Evolutionary conservation across 2,888 invertebrate genomes (phyloP).

Genomic region (Iphiclides podalirius): DNA sequence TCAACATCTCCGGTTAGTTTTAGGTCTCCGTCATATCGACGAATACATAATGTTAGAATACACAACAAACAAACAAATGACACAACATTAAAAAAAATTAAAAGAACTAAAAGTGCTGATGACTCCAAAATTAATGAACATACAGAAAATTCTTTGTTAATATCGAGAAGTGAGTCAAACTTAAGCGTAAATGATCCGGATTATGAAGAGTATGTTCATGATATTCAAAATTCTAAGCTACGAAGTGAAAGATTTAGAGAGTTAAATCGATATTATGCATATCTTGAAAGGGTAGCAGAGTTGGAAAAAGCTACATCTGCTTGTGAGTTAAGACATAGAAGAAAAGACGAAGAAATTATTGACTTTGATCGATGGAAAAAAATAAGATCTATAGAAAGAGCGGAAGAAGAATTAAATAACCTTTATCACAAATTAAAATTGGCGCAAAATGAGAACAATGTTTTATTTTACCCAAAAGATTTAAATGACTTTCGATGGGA

Average conservation of each 20-base stretch:
- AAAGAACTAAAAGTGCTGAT: constrained; percentile 84
- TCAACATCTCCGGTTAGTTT: constrained; percentile 80
- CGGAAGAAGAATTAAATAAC: constrained; percentile 89
- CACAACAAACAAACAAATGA: constrained; percentile 58
- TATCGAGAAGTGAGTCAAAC: constrained; percentile 63
- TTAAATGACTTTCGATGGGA: constrained; percentile 88
- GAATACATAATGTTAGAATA: constrained; percentile 77
- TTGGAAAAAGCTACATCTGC: constrained; percentile 88
- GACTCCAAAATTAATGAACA: constrained; percentile 72
- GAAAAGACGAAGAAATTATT: constrained; percentile 88
- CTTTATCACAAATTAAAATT: constrained; percentile 87
- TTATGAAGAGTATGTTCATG: constrained; percentile 84
- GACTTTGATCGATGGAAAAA: constrained; percentile 94
- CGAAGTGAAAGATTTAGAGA: constrained; percentile 91
- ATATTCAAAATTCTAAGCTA: constrained; percentile 82
- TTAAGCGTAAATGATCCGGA: constrained; percentile 76
- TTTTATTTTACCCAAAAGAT: constrained; percentile 89
- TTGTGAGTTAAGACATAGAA: constrained; percentile 84
- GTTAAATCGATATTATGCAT: constrained; percentile 90
- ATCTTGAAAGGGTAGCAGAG: constrained; percentile 90
- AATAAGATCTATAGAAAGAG: constrained; percentile 87
- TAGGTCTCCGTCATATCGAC: constrained; percentile 84
- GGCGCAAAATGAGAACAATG: constrained; percentile 90
- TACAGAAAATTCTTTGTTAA: constrained; percentile 34
- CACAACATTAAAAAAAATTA: constrained; percentile 59